Evolutionary conservation across 1,140 invertebrate genomes (phyloP), one percentile per base, ranked within the genome.

Genomic region (Caenorhabditis remanei): DNA sequence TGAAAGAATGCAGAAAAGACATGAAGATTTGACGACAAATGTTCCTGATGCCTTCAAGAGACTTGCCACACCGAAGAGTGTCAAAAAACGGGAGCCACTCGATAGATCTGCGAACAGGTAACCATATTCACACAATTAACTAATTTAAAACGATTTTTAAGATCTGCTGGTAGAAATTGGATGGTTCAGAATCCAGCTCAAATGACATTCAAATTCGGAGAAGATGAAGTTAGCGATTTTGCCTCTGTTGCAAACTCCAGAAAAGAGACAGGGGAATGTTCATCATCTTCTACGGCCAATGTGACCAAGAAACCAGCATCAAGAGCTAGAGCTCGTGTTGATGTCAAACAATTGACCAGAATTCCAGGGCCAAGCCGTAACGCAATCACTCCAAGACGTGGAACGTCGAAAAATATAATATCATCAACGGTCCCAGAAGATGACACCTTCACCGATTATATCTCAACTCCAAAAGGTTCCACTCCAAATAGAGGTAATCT

Each of bases 401-500:
- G 50, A 50, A 46, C 14, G 4, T 46, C 13, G 24, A 50, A 24
- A 79, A 63, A 7, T 13, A 24, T 79, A 4, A 79, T 50, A 13
- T 46, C 71, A 7, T 16, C 46, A 21, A 56, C 55, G 21, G 48
- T 84, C 8, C 24, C 55, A 11, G 53, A 83, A 4, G 82, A 84
- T 46, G 55, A 84, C 16, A 84, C 53, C 0, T 84, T 84, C 55
- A 63, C 58, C 14, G 82, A 84, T 14, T 84, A 84, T 32, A 84
- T 84, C 13, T 56, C 82, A 11, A 84, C 82, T 40, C 82, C 82
- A 0, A 84, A 84, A 63, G 82, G 82, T 16, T 16, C 40, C 9
- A 84, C 82, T 58, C 82, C 82, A 41, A 56, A 5, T 21, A 84
- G 21, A 84, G 58, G 82, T 84, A 46, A 53, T 55, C n/a, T 75